Conservation (phyloP, 2,888 invertebrate species). For the Drosophila mettleri region DNA sequence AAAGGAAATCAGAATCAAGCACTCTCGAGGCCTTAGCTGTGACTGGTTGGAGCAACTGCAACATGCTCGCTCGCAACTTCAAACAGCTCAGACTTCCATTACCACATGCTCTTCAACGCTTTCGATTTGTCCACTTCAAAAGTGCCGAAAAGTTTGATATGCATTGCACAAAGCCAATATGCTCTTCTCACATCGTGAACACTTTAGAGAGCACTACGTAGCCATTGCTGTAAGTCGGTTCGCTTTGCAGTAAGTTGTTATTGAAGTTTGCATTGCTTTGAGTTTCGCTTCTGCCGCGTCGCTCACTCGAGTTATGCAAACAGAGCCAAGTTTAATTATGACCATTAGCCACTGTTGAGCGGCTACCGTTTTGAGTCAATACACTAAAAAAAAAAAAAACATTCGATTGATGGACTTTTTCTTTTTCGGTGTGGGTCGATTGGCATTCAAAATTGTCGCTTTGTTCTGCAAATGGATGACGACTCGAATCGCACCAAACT, state of each 20-base stretch:
- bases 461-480: slow-evolving; percentile 46
- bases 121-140: neutral
- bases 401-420: slow-evolving; percentile 22
- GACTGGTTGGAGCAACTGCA: neutral
- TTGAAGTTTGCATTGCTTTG: slow-evolving; percentile 32
- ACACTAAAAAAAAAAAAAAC: slow-evolving; percentile 14
- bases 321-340: slow-evolving; percentile 77
- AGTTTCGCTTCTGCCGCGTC: slow-evolving; percentile 24
- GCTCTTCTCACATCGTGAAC: neutral
- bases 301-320: slow-evolving; percentile 73
- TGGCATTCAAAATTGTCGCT: slow-evolving; percentile 38
- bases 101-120: neutral
- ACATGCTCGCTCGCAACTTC: neutral
- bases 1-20: neutral
- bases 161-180: neutral
- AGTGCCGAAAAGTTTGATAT: neutral
- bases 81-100: neutral
- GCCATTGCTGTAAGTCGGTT: neutral
- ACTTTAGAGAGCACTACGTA: slow-evolving; percentile 1
- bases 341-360: slow-evolving; percentile 82
- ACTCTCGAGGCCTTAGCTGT: neutral
- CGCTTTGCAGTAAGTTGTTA: slow-evolving; percentile 18
- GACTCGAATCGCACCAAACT: slow-evolving; percentile 11
- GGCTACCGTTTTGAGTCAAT: slow-evolving; percentile 80
- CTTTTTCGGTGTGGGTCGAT: slow-evolving; percentile 13